phyloP scores from a whole-genome alignment of 2,113 vertebrate species.

The Notiomystis cincta region DNA sequence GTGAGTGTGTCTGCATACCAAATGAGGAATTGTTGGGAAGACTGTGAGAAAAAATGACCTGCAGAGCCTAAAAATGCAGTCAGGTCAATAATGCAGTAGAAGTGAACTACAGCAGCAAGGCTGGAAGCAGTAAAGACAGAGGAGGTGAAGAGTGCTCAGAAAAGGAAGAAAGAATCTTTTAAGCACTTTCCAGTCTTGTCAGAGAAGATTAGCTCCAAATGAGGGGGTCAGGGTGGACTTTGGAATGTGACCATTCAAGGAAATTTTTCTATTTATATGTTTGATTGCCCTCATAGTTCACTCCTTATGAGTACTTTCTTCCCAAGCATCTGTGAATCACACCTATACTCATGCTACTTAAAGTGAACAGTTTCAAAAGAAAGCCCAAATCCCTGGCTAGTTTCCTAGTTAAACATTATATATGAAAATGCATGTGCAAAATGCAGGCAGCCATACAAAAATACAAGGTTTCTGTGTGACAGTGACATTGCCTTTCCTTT shows the following conservation, averaged over 20 bases:
- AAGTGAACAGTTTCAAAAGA: background rate
- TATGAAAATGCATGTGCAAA: background rate
- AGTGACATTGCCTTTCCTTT: background rate
- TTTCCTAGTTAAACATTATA: background rate
- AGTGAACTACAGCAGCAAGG: background rate
- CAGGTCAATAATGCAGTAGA: background rate
- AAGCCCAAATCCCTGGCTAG: background rate
- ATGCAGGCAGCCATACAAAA: background rate
- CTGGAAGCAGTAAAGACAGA: background rate
- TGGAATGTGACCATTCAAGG: background rate
- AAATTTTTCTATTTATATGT: background rate
- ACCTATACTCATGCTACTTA: background rate
- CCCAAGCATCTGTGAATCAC: rapidly evolving
- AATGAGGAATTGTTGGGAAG: background rate
- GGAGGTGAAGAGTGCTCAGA: background rate
- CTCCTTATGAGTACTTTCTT: background rate
- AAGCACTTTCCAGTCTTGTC: background rate
- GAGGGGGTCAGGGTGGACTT: background rate
- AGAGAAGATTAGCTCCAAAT: background rate
- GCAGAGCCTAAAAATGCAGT: background rate
- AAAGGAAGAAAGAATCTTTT: background rate
- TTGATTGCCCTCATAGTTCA: background rate
- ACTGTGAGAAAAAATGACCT: background rate
- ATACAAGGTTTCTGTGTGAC: background rate
- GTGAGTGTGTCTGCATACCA: background rate